A percentile compares a stretch with the other conserved stretches of the same genome.
Conservation (phyloP, 1,140 invertebrate genomes). For the Drosophila tristis region DNA sequence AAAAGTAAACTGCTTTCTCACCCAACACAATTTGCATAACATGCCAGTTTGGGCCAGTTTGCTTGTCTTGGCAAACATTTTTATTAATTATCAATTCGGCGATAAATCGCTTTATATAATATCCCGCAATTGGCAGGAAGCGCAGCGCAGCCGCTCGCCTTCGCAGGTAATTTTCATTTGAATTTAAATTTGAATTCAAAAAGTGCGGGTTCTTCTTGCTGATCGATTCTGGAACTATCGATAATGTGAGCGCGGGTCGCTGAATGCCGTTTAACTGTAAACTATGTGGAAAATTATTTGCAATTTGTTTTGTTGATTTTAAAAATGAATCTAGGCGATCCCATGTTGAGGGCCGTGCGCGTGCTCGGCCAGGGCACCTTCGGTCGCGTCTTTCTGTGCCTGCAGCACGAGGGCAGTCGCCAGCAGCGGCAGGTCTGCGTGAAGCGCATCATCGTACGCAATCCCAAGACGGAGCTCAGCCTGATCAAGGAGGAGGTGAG, state of each 20-base stretch:
- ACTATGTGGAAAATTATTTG: background rate
- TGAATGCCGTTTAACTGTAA: constrained; percentile 16
- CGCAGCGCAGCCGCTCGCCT: constrained; percentile 4
- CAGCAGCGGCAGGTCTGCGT: constrained; percentile 60
- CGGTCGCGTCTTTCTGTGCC: constrained; percentile 72
- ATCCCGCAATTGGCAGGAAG: constrained; percentile 27
- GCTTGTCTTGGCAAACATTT: constrained; percentile 26
- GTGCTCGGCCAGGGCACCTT: constrained; percentile 70
- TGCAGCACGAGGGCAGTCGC: constrained; percentile 25
- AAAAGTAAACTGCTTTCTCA: constrained; percentile 68
- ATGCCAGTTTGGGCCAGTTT: constrained; percentile 31
- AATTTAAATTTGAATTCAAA: constrained; percentile 14
- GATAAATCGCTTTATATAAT: constrained; percentile 32
- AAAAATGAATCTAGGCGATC: constrained; percentile 72
- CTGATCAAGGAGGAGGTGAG: constrained; percentile 86
- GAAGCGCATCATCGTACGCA: constrained; percentile 69
- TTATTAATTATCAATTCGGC: constrained; percentile 41
- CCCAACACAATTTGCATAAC: constrained; percentile 62
- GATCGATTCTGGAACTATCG: constrained; percentile 23
- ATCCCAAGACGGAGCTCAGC: constrained; percentile 69
- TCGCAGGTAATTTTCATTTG: background rate
- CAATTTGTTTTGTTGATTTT: background rate
- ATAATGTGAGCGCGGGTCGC: constrained; percentile 18
- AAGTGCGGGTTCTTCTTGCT: constrained; percentile 5
- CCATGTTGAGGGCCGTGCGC: constrained; percentile 44